Conservation (phyloP, 2,797 vertebrate genomes). For the Catharus ustulatus region DNA sequence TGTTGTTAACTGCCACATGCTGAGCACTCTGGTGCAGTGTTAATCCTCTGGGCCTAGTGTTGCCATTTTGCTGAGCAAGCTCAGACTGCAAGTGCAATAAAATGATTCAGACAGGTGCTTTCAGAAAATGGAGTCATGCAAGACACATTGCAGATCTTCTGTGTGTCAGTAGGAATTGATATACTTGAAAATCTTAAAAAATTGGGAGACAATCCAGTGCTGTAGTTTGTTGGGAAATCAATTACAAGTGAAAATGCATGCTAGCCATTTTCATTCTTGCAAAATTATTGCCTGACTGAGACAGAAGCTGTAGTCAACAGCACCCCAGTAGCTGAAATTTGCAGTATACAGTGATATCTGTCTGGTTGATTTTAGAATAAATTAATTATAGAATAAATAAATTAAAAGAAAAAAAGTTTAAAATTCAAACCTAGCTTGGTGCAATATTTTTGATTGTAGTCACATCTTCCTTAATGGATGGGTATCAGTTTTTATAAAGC, state of each 20-base stretch:
- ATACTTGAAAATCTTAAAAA: constrained; percentile 1
- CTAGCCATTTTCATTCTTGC: neutral
- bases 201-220: neutral
- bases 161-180: neutral
- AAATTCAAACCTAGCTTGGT: neutral
- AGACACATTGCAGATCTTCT: neutral
- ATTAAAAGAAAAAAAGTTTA: neutral
- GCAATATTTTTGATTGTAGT: neutral
- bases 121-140: neutral
- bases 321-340: neutral
- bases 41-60: neutral
- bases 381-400: neutral
- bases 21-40: neutral
- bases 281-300: neutral
- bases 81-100: neutral
- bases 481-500: neutral
- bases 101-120: neutral
- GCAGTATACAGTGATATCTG: neutral
- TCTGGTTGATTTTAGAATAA: neutral
- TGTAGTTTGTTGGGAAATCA: neutral
- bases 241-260: neutral
- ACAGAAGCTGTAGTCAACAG: neutral
- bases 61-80: constrained; percentile 23
- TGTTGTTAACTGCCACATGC: neutral
- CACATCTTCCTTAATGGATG: neutral